Evolutionary conservation across 2,888 invertebrate genomes (phyloP).

Genomic region (Limnephilus auricula): DNA sequence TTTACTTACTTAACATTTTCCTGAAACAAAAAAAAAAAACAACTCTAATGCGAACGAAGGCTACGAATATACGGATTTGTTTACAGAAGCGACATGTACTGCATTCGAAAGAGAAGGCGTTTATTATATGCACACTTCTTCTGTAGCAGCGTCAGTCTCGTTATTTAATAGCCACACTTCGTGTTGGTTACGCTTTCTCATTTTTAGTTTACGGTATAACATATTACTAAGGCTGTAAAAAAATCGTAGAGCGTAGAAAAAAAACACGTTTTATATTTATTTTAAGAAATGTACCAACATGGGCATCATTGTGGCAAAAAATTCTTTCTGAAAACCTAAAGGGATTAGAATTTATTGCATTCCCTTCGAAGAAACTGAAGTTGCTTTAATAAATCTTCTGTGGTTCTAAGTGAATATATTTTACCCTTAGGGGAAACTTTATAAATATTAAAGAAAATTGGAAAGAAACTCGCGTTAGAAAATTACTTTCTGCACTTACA

Average conservation of each 20-base stretch:
- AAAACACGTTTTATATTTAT: neutral
- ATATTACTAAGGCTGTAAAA: neutral
- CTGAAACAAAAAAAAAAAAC: too few species aligned
- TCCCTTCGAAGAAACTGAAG: neutral
- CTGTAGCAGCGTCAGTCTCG: too few species aligned
- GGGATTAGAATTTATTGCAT: slow-evolving; percentile 7
- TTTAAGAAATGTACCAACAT: neutral
- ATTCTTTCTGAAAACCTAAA: neutral
- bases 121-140: too few species aligned
- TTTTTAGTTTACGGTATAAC: neutral
- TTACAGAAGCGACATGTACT: too few species aligned
- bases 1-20: too few species aligned
- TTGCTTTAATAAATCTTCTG: neutral
- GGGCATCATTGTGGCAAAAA: neutral
- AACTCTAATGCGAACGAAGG: too few species aligned
- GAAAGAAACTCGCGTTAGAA: neutral
- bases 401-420: slow-evolving; percentile 5
- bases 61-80: too few species aligned
- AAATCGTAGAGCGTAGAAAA: neutral
- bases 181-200: neutral
- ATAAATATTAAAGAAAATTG: neutral
- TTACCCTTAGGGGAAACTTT: neutral
- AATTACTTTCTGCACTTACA: neutral
- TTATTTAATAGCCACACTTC: too few species aligned
- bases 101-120: too few species aligned